Evolutionary conservation across 2,797 vertebrate species (phyloP), one percentile per base, ranked within the genome.

Genomic region (Sebastolobus altivelis): DNA sequence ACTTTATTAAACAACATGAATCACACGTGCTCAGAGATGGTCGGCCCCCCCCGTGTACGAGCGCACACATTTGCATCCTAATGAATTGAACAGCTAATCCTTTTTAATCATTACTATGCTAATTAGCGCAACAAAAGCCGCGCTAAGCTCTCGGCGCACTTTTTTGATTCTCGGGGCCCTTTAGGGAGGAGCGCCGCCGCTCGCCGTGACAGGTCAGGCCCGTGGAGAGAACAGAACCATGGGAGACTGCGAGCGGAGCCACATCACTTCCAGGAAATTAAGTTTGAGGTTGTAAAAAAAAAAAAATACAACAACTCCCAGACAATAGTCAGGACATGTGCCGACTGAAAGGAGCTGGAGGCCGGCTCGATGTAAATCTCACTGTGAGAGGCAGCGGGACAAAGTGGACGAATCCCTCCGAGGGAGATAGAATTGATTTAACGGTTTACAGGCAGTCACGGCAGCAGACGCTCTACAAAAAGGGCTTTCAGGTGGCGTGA

Each of bases 191-290:
- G 18, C 46, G 2, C 13, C 0, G 56, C 81, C 0, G 56, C 81
- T 69, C 8, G 3, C 62, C 22, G 29, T 72, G 74, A 62, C 40
- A 5, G 91, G 88, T 85, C 83, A 49, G 72, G 76, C 68, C 86
- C 71, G 12, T 25, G 40, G 82, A 81, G 82, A 71, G 71, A 75
- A 46, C 74, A 10, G 37, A 73, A 59, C 69, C 29, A 31, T 0
- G 20, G 67, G 79, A 74, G 58, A 59, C 4, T 25, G 75, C 65
- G 9, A 7, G 72, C 10, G n/a, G 58, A 62, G 66, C 61, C 75
- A 1, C 86, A 81, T 87, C 84, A 67, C 38, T 79, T 85, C 87
- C 76, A 85, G 79, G 70, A 90, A 92, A 92, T 93, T 78, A 92
- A 82, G 73, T 91, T 80, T 75, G 49, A 79, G 84, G 83, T 73